Evolutionary conservation across 1,140 invertebrate species (phyloP), one percentile per base, ranked within the genome.

Genomic region (Penaeus indicus): DNA sequence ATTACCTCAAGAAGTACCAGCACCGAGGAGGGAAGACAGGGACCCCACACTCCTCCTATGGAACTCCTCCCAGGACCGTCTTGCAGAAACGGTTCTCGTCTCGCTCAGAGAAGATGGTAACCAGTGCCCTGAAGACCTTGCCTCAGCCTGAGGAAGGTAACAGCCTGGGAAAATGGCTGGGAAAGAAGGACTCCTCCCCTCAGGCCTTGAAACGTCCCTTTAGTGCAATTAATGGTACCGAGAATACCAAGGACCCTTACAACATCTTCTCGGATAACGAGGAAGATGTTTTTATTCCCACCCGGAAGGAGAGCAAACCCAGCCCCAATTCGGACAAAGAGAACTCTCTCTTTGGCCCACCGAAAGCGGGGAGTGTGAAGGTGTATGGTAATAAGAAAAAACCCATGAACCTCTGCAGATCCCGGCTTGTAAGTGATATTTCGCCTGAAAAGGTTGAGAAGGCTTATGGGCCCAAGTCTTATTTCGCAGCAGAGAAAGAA

Each of bases 371-470:
- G 22, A 25, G 61, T 47, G 38, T 84, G 19, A 88, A 88, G 62
- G 81, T 84, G 19, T 88, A 88, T 64, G 47, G 81, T 5, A 84
- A 78, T 38, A 88, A 88, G 61, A 88, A 83, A 61, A 88, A 88
- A 27, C 42, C 64, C 11, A 0, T 88, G 1, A 25, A 84, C 60
- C 54, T 79, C 10, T 77, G 72, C 13, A 83, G 75, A 60, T 88
- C 87, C 32, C 78, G 72, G 38, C 82, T 88, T 63, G 47, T 90
- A 10, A 84, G 27, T 79, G 89, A 88, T 79, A 67, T 90, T 32
- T 90, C 89, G 60, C 89, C 89, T 38, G 84, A 84, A 21, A 87
- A 84, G 63, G 72, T 90, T 54, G 89, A 90, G 42, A 90, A 77
- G 42, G 89, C 89, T 19, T 88, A 90, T 69, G 89, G 86, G 63